Conservation (phyloP, 2,888 invertebrate genomes). For the Hyppa rectilinea region DNA sequence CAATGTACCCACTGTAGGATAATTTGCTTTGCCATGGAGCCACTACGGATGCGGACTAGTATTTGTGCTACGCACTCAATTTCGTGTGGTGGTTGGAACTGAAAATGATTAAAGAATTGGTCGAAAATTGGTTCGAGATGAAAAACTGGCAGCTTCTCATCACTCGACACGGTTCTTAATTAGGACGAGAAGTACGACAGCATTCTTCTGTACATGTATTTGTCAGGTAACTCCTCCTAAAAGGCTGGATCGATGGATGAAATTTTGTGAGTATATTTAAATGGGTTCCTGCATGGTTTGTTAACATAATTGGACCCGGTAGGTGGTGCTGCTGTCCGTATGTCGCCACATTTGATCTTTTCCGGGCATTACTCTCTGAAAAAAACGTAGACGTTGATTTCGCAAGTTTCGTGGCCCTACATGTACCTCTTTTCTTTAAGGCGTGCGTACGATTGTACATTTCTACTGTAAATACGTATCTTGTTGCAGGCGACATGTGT, state of each 20-base stretch:
- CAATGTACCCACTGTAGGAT: constrained; percentile 51
- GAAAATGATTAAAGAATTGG: neutral
- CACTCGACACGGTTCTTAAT: neutral
- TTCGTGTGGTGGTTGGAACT: neutral
- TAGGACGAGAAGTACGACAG: too few relatives aligned
- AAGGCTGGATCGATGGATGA: too few relatives aligned
- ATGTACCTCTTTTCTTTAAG: constrained; percentile 7
- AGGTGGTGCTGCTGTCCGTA: too few relatives aligned
- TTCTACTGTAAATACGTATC: constrained; percentile 33
- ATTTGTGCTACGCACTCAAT: constrained; percentile 13
- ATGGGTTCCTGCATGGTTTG: too few relatives aligned
- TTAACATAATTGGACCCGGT: too few relatives aligned
- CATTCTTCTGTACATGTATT: too few relatives aligned
- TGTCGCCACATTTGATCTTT: too few relatives aligned
- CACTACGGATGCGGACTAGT: constrained; percentile 30
- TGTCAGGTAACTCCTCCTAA: too few relatives aligned
- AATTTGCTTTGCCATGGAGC: constrained; percentile 60
- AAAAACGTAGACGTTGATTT: neutral
- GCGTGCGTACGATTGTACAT: constrained; percentile 24
- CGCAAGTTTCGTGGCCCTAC: constrained; percentile 19
- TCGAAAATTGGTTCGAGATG: neutral
- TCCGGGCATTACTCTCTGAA: too few relatives aligned
- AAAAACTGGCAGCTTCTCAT: neutral
- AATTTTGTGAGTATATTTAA: too few relatives aligned
- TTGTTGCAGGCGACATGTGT: constrained; percentile 22